These are phyloP conservation scores for Mystacides longicornis DNA, from an alignment of 2,888 invertebrate species.

Conservation along the genomic window DNA sequence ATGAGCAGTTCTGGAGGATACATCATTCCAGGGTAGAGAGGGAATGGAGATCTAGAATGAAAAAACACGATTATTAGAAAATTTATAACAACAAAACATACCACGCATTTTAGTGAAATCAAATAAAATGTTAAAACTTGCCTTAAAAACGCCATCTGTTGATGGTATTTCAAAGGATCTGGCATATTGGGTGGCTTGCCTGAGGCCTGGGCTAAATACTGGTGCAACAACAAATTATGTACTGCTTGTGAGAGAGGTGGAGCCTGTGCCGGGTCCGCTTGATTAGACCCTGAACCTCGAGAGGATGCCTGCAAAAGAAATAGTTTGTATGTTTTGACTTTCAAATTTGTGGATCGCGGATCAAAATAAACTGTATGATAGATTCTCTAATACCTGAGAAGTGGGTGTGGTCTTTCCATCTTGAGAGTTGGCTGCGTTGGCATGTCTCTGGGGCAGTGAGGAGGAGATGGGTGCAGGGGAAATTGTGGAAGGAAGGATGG, in stretches of 20 bases:
- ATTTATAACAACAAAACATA: too few relatives aligned
- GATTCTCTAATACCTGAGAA: neutral
- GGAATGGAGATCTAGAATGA: conserved; percentile 38
- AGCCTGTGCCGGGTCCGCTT: neutral
- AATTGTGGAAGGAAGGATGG: conserved; percentile 47
- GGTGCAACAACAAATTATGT: conserved; percentile 44
- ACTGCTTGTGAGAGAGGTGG: conserved; percentile 39
- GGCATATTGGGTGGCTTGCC: conserved; percentile 32
- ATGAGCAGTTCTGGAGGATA: conserved; percentile 45
- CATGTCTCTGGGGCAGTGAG: conserved; percentile 42
- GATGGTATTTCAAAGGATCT: conserved; percentile 46
- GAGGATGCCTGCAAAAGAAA: neutral
- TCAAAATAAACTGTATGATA: neutral
- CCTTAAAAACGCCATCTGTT: conserved; percentile 40
- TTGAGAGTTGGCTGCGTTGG: conserved; percentile 30
- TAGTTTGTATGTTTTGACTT: neutral
- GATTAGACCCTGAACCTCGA: neutral
- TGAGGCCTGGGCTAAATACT: conserved; percentile 44
- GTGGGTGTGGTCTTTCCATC: conserved; percentile 3
- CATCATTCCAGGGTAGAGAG: conserved; percentile 46
- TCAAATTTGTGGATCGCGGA: neutral
- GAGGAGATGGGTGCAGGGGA: conserved; percentile 42
- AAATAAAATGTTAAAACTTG: too few relatives aligned
- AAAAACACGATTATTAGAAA: neutral
- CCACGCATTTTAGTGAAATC: too few relatives aligned